These are phyloP conservation scores for Aspidiotus rigidus DNA, from an alignment of 2,888 invertebrate genomes.

Conservation along the genomic window DNA sequence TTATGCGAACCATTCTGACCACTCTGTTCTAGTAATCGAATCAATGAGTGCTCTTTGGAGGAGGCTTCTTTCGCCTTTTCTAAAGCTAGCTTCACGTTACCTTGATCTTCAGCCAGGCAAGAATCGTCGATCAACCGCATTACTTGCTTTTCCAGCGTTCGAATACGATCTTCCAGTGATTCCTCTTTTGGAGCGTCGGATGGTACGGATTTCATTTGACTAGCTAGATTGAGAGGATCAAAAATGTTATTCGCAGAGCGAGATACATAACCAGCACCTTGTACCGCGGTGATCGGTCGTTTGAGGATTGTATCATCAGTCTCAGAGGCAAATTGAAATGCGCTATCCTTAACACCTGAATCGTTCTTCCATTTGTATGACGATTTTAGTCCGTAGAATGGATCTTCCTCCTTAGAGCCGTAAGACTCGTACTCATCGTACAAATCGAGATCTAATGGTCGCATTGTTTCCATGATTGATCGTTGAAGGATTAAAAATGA, in stretches of 20 bases:
- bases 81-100: conserved; percentile 58
- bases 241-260: conserved; percentile 48
- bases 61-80: conserved; percentile 96
- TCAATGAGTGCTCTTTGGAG: conserved; percentile 78
- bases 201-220: conserved; percentile 37
- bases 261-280: conserved; percentile 92
- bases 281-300: conserved; percentile 91
- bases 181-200: conserved; percentile 33
- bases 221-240: conserved; percentile 64
- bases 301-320: conserved; percentile 40
- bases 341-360: conserved; percentile 11
- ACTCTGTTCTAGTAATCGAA: conserved; percentile 83
- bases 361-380: conserved; percentile 26
- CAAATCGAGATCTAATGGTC: conserved; percentile 10
- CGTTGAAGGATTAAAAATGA: too few relatives aligned
- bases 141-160: conserved; percentile 77
- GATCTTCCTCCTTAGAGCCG: conserved; percentile 6
- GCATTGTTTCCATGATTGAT: conserved; percentile 13
- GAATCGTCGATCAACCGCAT: conserved; percentile 85
- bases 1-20: conserved; percentile 84
- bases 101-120: conserved; percentile 58
- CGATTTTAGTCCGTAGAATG: conserved; percentile 8
- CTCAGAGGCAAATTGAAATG: conserved; percentile 21
- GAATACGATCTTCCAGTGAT: conserved; percentile 77
- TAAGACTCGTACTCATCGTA: conserved; percentile 28